Conservation (phyloP, 2,888 invertebrate species). For the Diabrotica balteata region DNA sequence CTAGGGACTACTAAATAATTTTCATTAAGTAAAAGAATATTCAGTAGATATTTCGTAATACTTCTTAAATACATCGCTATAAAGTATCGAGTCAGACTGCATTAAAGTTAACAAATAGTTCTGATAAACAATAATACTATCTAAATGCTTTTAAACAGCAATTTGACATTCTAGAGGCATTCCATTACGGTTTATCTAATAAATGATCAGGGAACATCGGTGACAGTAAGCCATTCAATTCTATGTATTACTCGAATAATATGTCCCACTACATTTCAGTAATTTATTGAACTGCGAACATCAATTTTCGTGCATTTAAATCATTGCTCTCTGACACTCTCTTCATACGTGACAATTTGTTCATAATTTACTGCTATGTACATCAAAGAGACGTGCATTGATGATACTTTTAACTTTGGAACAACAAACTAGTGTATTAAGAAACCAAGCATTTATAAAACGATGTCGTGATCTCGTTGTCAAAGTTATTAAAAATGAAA, state of each 20-base stretch:
- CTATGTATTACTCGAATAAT: slow-evolving; percentile 12
- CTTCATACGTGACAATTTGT: slow-evolving; percentile 12
- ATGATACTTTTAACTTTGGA: too few relatives aligned
- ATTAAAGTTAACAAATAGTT: too few relatives aligned
- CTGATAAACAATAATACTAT: too few relatives aligned
- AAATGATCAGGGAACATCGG: not conserved
- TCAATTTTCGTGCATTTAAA: slow-evolving; percentile 17
- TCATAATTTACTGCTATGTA: slow-evolving; percentile 6
- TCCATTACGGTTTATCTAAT: not conserved
- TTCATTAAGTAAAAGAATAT: too few relatives aligned
- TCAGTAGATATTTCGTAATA: too few relatives aligned
- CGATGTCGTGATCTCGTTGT: too few relatives aligned
- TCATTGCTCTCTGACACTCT: slow-evolving; percentile 11
- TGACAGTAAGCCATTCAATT: not conserved
- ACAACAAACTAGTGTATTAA: too few relatives aligned
- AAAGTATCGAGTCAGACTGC: too few relatives aligned
- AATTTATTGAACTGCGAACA: slow-evolving; percentile 16
- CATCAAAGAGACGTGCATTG: slow-evolving; percentile 9
- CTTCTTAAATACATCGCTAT: too few relatives aligned
- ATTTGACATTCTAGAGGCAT: not conserved
- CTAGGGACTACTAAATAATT: too few relatives aligned
- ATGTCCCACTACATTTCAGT: slow-evolving; percentile 8
- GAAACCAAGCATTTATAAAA: too few relatives aligned
- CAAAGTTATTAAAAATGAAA: too few relatives aligned
- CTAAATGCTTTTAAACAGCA: not conserved